Base-by-base conservation (phyloP, 2,888 invertebrate species). In the Ophion ventricosus region DNA sequence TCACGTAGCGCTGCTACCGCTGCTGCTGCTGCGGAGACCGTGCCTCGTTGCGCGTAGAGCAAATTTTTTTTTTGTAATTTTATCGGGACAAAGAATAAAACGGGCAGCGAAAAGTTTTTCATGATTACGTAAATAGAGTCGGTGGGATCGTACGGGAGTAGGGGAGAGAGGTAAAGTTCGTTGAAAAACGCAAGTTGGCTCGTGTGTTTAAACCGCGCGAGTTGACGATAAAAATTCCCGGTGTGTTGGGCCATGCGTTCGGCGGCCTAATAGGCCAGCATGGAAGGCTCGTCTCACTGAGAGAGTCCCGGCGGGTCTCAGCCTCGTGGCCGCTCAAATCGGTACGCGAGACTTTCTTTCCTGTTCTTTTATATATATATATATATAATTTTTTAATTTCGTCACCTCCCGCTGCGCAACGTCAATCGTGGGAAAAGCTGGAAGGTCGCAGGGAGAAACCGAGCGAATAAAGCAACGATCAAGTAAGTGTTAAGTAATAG, bases 241-340 rank as follows among this genome's bases (percentile, higher is more conserved):
- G 85, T 76, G 49, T 49, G 49, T 49, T 84, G 76, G 83, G 86
- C 87, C 88, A 89, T 89, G 89, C 87, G 87, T 87, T 87, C 86
- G 87, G 75, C 85, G 85, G 74, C 82, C 78, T 72, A 84, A 73
- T 49, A 49, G 49, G 85, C 80, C 86, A 85, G 84, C 88, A 88
- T 87, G 88, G 86, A 86, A 84, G 83, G 57, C 73, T 82, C 75
- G 81, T 75, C 85, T 77, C 80, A 72, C 56, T 85, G 85, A 49
- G 49, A 43, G 43, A 85, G 69, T 85, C 82, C 80, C 85, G 82
- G 85, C 85, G 80, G 78, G 79, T 80, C 85, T 23, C 40, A 59
- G 73, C 72, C 82, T 79, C 84, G 82, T 82, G 80, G 80, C 72
- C 85, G 82, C 85, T 66, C 8, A 49, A 67, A 57, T 72, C 40